These are phyloP conservation scores for Pedetes capensis DNA, from an alignment of 2,113 vertebrate species.

Conservation along the genomic window DNA sequence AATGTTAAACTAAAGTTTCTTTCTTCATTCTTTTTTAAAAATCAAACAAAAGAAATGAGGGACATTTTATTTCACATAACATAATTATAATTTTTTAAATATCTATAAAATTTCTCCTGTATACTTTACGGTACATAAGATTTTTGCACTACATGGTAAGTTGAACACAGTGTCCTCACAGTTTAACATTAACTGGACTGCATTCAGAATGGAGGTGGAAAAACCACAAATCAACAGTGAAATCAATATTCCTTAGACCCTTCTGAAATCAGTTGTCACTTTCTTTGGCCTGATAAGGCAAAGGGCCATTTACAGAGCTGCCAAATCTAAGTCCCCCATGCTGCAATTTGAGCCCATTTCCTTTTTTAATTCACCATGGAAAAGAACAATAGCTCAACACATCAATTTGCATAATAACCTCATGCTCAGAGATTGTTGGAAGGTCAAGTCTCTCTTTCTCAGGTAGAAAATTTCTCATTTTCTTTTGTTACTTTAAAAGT, in stretches of 20 bases:
- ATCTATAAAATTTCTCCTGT: background rate
- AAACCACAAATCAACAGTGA: slow-evolving; percentile 11
- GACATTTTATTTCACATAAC: background rate
- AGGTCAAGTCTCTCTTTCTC: slow-evolving; percentile 48
- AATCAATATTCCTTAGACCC: slow-evolving; percentile 43
- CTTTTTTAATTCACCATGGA: slow-evolving; percentile 53
- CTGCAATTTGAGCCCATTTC: slow-evolving; percentile 47
- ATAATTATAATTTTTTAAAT: background rate
- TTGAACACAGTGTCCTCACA: background rate
- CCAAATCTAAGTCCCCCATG: slow-evolving; percentile 38
- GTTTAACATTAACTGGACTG: background rate
- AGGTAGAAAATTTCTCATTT: background rate
- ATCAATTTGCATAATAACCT: slow-evolving; percentile 67
- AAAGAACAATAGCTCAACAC: slow-evolving; percentile 68
- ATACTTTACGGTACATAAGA: background rate
- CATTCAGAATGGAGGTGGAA: background rate
- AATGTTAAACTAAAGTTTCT: background rate
- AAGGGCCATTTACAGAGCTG: slow-evolving; percentile 62
- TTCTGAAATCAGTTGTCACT: slow-evolving; percentile 50
- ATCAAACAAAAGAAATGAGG: background rate
- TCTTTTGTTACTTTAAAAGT: background rate
- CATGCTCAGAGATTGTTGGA: slow-evolving; percentile 48
- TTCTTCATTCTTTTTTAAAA: background rate
- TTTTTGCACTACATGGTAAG: background rate
- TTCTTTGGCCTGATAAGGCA: slow-evolving; percentile 3